Evolutionary conservation across 1,140 invertebrate species (phyloP).

Genomic region (Listronotus oregonensis): DNA sequence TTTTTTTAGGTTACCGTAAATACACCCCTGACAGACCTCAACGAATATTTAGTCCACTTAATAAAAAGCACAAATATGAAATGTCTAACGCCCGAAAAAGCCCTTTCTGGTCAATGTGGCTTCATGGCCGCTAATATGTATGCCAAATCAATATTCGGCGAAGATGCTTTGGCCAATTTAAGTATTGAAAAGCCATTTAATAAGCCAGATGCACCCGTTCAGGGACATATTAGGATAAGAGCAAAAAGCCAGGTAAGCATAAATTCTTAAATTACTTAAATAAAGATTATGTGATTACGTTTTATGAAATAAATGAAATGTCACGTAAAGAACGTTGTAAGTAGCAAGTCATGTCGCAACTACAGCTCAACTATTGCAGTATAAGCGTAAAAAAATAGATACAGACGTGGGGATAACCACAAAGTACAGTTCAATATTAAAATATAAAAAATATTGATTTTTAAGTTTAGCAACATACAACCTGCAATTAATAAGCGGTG

Average conservation of each 20-base stretch:
- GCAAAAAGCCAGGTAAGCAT: slow-evolving; percentile 92
- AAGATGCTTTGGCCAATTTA: slow-evolving; percentile 97
- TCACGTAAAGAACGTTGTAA: too few relatives aligned
- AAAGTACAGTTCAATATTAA: too few relatives aligned
- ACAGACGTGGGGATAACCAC: too few relatives aligned
- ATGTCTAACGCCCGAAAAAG: slow-evolving; percentile 95
- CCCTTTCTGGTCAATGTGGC: slow-evolving; percentile 93
- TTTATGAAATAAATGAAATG: too few relatives aligned
- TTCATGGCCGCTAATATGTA: slow-evolving; percentile 99
- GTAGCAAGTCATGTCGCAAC: too few relatives aligned
- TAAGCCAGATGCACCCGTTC: slow-evolving; percentile 85
- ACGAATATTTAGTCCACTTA: slow-evolving; percentile 92
- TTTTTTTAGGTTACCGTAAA: slow-evolving; percentile 79
- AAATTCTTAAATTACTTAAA: too few relatives aligned
- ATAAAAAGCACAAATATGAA: slow-evolving; percentile 98
- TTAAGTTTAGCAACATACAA: too few relatives aligned
- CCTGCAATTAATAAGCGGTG: too few relatives aligned
- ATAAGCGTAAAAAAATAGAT: too few relatives aligned
- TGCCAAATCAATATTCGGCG: slow-evolving; percentile 98
- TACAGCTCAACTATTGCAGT: too few relatives aligned
- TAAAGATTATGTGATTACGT: too few relatives aligned
- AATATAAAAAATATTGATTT: too few relatives aligned
- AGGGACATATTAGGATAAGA: slow-evolving; percentile 95
- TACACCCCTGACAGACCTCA: slow-evolving; percentile 90
- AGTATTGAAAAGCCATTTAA: slow-evolving; percentile 95